Percentiles rank a stretch among this genome's conserved stretches.
Evolutionary conservation across 1,140 invertebrate species (phyloP).

Genomic region (Daktulosphaira vitifoliae): DNA sequence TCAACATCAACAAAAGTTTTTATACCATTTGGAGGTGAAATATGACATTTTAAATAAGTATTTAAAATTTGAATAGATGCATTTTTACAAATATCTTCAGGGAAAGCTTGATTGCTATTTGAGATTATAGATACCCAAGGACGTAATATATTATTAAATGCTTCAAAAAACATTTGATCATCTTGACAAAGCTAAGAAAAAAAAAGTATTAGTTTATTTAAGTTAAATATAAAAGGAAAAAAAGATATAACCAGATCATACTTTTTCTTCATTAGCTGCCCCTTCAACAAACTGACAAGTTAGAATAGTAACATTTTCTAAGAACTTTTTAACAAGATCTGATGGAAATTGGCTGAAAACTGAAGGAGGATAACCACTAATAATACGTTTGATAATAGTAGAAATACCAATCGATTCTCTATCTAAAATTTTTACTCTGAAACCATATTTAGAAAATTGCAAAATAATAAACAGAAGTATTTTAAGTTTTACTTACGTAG

Average conservation of each 20-base stretch:
- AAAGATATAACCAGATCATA: too few relatives aligned
- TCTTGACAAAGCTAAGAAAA: conserved; percentile 48
- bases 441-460: conserved; percentile 3
- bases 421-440: conserved; percentile 52
- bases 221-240: too few relatives aligned
- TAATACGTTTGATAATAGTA: conserved; percentile 23
- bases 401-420: conserved; percentile 58
- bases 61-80: conserved; percentile 59
- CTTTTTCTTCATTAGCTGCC: conserved; percentile 64
- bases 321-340: conserved; percentile 44
- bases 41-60: conserved; percentile 69
- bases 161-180: conserved; percentile 64
- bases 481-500: conserved; percentile 38
- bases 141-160: conserved; percentile 70
- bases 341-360: conserved; percentile 44
- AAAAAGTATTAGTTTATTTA: background rate
- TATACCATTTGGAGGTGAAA: conserved; percentile 70
- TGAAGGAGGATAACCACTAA: background rate
- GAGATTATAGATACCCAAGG: conserved; percentile 63
- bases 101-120: conserved; percentile 48
- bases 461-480: background rate
- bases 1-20: conserved; percentile 51
- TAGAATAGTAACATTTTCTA: conserved; percentile 52
- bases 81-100: conserved; percentile 48
- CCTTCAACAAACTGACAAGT: conserved; percentile 67